Evolutionary conservation across 2,797 vertebrate genomes (phyloP).

Genomic region (Clarias fuscus): DNA sequence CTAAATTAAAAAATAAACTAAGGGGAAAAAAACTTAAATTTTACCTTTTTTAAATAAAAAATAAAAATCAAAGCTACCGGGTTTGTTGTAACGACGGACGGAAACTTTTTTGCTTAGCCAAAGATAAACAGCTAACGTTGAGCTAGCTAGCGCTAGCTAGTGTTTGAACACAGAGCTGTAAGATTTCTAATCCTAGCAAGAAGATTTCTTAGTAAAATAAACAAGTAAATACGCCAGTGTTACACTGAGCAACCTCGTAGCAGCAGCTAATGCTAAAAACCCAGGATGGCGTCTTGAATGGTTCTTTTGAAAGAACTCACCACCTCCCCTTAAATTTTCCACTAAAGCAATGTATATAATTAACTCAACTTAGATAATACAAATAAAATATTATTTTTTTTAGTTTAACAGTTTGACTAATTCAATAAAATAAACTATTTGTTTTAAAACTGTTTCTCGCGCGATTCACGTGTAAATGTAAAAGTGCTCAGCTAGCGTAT

Average conservation of each 20-base stretch:
- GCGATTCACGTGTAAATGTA: neutral
- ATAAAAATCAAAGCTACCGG: neutral
- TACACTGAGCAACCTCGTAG: neutral
- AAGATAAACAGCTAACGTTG: neutral
- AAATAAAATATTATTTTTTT: neutral
- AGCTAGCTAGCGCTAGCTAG: neutral
- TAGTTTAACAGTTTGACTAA: neutral
- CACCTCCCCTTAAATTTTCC: neutral
- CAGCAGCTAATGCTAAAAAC: neutral
- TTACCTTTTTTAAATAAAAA: neutral
- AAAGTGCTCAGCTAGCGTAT: neutral
- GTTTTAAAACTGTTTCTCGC: neutral
- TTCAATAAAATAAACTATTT: neutral
- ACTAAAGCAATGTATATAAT: neutral
- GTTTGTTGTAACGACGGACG: too few species aligned
- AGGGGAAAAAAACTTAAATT: neutral
- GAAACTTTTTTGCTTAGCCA: neutral
- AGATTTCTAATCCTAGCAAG: neutral
- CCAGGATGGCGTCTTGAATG: neutral
- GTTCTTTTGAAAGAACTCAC: neutral
- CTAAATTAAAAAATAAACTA: neutral
- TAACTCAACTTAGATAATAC: neutral
- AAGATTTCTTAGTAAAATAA: neutral
- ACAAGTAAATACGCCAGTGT: neutral
- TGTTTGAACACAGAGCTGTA: neutral